Conservation (phyloP, 92 coral and sea anemone genomes). For the Parazoanthus atlanticus region DNA sequence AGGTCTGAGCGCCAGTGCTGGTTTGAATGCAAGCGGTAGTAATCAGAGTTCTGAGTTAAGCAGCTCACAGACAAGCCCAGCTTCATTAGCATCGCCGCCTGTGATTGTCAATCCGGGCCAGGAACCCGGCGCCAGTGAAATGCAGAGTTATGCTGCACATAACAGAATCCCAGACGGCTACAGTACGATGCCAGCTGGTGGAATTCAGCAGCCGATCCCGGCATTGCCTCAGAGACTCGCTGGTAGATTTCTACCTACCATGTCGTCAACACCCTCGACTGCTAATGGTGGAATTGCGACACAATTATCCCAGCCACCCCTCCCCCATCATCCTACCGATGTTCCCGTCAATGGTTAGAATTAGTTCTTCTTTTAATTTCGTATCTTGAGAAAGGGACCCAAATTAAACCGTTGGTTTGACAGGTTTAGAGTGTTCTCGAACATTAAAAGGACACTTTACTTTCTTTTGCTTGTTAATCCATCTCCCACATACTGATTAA, state of each 20-base stretch:
- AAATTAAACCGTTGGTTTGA: no score
- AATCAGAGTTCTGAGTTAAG: conserved; percentile 23
- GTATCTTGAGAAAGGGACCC: neutral
- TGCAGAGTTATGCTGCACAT: conserved; percentile 32
- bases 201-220: conserved; percentile 30
- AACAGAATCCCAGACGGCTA: conserved; percentile 22
- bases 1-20: neutral
- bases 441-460: no score
- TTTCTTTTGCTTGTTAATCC: no score
- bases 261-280: conserved; percentile 79
- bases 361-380: neutral
- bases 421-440: no score
- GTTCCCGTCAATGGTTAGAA: conserved; percentile 21
- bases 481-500: no score
- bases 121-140: conserved; percentile 9
- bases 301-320: conserved; percentile 38
- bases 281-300: conserved; percentile 28
- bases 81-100: conserved; percentile 39
- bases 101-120: conserved; percentile 24
- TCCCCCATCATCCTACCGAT: neutral
- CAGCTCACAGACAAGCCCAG: conserved; percentile 29
- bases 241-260: conserved; percentile 71
- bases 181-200: conserved; percentile 18
- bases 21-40: conserved; percentile 4
- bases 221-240: conserved; percentile 49